Evolutionary conservation across 2,888 invertebrate species (phyloP).

Genomic region (Magallana nippona): DNA sequence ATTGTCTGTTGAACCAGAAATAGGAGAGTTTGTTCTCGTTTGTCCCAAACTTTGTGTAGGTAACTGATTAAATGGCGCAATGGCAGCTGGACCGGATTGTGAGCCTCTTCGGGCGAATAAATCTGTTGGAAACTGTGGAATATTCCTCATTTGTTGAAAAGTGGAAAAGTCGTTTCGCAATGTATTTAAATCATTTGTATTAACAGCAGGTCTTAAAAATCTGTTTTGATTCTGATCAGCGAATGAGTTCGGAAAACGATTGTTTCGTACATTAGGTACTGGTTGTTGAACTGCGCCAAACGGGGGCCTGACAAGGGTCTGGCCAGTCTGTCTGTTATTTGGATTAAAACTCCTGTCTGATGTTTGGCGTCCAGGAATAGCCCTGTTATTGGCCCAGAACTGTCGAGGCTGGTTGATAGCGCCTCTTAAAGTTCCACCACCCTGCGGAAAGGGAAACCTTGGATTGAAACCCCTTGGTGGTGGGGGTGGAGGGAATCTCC

Average conservation of each 20-base stretch:
- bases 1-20: constrained; percentile 16
- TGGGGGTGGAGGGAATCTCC: background rate
- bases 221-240: constrained; percentile 6
- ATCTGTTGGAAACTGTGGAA: constrained; percentile 8
- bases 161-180: constrained; percentile 12
- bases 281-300: constrained; percentile 2
- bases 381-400: background rate
- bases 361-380: constrained; percentile 1
- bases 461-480: background rate
- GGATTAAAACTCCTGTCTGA: background rate
- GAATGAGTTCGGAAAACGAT: constrained; percentile 1
- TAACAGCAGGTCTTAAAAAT: constrained; percentile 12
- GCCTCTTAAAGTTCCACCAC: background rate
- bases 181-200: background rate
- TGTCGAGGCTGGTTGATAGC: background rate
- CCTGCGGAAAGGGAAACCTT: background rate
- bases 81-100: background rate
- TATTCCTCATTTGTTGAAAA: constrained; percentile 20
- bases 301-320: background rate
- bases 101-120: constrained; percentile 6
- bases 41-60: background rate
- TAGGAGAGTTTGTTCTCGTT: background rate
- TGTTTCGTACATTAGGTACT: background rate
- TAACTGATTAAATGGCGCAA: background rate
- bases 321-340: background rate